phyloP scores from a whole-genome alignment of 2,797 vertebrate species.

The Nyctibius grandis region DNA sequence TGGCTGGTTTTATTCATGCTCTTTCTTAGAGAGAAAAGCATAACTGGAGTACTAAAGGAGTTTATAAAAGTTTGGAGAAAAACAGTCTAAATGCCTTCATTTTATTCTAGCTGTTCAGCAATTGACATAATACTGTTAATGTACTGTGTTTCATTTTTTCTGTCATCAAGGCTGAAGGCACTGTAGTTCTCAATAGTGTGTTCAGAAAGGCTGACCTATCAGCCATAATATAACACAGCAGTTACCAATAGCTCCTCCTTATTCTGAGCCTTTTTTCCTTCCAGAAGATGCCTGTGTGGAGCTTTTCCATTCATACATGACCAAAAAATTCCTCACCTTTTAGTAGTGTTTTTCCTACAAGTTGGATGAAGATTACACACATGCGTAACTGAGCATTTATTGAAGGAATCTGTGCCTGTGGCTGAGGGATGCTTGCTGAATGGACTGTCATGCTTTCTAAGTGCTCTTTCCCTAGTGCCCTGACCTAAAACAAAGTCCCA shows the following conservation, averaged over 20 bases:
- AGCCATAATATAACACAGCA: neutral
- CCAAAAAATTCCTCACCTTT: neutral
- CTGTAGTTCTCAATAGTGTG: neutral
- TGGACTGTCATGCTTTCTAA: conserved; percentile 41
- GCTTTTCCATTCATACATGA: neutral
- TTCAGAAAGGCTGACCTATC: neutral
- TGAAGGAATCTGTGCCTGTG: neutral
- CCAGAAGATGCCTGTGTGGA: neutral
- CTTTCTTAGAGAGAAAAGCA: neutral
- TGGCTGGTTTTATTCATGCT: neutral
- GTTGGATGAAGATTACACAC: rapidly evolving
- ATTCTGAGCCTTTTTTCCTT: neutral
- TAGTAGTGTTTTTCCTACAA: neutral
- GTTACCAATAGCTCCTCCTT: neutral
- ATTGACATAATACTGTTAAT: neutral
- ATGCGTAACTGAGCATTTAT: neutral
- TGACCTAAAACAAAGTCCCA: conserved; percentile 50
- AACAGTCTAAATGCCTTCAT: neutral
- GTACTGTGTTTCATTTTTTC: neutral
- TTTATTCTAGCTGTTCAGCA: neutral
- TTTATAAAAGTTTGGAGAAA: neutral
- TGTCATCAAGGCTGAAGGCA: neutral
- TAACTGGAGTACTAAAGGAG: neutral
- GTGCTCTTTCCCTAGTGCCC: conserved; percentile 26
- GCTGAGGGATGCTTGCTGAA: conserved; percentile 40